phyloP scores from a whole-genome alignment of 2,888 invertebrate species.

The Limnephilus auricula region DNA sequence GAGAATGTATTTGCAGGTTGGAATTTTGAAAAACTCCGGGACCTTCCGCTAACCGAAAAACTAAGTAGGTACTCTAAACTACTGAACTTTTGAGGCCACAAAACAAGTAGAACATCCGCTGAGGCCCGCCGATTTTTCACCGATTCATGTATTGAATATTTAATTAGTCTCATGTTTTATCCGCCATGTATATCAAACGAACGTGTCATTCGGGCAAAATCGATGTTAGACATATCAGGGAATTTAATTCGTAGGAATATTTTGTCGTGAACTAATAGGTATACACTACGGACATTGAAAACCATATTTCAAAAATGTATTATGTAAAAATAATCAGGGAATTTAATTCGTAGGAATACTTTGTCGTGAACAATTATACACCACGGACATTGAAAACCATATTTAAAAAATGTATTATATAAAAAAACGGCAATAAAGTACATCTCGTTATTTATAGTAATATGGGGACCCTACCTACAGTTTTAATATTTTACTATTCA shows the following conservation, averaged over 20 bases:
- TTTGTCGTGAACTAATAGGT: too few relatives aligned
- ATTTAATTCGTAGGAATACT: too few relatives aligned
- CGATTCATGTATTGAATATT: neutral
- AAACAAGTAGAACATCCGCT: neutral
- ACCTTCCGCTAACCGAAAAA: neutral
- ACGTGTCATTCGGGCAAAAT: neutral
- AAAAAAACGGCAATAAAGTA: too few relatives aligned
- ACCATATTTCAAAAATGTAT: too few relatives aligned
- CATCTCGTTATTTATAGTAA: too few relatives aligned
- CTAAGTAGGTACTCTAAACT: neutral
- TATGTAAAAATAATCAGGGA: too few relatives aligned
- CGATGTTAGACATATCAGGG: neutral
- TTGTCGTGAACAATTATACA: too few relatives aligned
- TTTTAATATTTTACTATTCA: neutral
- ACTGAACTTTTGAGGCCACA: neutral
- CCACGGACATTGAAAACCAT: too few relatives aligned
- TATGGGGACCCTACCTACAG: neutral
- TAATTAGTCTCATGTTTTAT: neutral
- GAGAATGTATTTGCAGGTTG: neutral
- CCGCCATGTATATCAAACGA: neutral
- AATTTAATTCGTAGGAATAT: too few relatives aligned
- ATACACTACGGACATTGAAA: too few relatives aligned
- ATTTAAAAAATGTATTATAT: too few relatives aligned
- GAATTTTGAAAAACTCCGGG: neutral
- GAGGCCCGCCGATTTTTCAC: neutral